Evolutionary conservation across 2,113 vertebrate species (phyloP).

Genomic region (Phalacrocorax pelagicus): DNA sequence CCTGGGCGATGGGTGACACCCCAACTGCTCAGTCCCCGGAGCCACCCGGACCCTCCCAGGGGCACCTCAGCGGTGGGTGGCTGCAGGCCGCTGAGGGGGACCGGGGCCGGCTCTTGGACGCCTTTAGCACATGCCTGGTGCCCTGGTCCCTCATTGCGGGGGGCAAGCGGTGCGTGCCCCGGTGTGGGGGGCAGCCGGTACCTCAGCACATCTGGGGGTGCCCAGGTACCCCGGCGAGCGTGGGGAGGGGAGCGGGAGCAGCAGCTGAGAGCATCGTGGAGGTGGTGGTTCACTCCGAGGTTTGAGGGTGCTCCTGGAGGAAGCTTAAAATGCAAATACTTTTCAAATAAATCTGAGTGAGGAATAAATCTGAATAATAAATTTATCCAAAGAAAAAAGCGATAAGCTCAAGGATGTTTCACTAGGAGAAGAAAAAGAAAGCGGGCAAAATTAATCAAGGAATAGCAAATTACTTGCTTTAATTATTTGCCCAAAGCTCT

Average conservation of each 20-base stretch:
- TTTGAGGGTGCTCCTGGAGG: neutral
- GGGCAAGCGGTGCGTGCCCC: neutral
- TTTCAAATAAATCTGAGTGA: neutral
- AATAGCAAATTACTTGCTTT: neutral
- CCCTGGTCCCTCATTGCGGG: rapidly evolving
- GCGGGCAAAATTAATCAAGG: neutral
- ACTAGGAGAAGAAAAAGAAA: neutral
- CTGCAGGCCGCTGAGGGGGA: neutral
- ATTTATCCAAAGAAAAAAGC: neutral
- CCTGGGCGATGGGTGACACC: neutral
- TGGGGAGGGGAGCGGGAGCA: neutral
- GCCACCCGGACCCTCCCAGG: neutral
- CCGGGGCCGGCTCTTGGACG: neutral
- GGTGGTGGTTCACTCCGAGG: neutral
- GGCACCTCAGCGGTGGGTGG: rapidly evolving
- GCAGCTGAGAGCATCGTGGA: rapidly evolving
- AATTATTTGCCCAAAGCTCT: neutral
- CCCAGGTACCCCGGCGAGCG: rapidly evolving
- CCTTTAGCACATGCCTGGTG: neutral
- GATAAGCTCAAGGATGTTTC: neutral
- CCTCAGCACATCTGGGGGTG: rapidly evolving
- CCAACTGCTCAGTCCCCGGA: neutral
- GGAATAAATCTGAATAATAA: neutral
- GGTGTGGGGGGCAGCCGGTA: neutral
- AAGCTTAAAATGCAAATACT: too few species aligned